Base-by-base conservation (phyloP, 1,140 invertebrate species). In the Cyclargus thomasi region DNA sequence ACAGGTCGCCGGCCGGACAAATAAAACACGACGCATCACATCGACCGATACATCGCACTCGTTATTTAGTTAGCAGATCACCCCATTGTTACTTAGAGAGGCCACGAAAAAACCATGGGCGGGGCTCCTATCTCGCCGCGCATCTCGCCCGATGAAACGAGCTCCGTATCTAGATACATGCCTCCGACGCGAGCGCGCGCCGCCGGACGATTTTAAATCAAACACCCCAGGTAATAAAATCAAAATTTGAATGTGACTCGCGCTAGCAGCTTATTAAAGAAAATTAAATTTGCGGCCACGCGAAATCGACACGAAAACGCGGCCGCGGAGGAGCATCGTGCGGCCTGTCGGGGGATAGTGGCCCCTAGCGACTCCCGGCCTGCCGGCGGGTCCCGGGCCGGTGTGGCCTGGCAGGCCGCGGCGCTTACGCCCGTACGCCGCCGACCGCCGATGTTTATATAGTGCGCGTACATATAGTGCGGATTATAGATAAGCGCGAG, bases 61-160 rank as follows among this genome's bases (percentile, higher is more conserved):
- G 83, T 90, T 90, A 87, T 88, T 90, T 90, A 90, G 86, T 88
- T 86, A 88, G 82, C 83, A 85, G 87, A 90, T 90, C 87, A 85
- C 80, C 80, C 81, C 85, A 90, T 90, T 90, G 87, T 90, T 90
- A 82, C 80, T 87, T 83, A 83, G 79, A 78, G 79, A 87, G 78
- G 81, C 83, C 85, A 85, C 86, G 86, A 90, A 90, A 90, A 90
- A 90, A 90, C 78, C 82, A 86, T 82, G 87, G 87, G 86, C 87
- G 87, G 83, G 83, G 87, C 81, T 68, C 47, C 64, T 88, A 90
- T 90, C 87, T 75, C 1, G 62, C 53, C 75, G 72, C 76, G 75
- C 85, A 88, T 88, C 85, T 75, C 77, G 65, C 75, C 72, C 85
- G 87, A 88, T 86, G 87, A 85, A 84, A 85, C 85, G 81, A 77